Percentiles rank a stretch among this genome's conserved stretches.
phyloP scores from a whole-genome alignment of 92 coral and sea anemone genomes.

The Isaurus tuberculatus region DNA sequence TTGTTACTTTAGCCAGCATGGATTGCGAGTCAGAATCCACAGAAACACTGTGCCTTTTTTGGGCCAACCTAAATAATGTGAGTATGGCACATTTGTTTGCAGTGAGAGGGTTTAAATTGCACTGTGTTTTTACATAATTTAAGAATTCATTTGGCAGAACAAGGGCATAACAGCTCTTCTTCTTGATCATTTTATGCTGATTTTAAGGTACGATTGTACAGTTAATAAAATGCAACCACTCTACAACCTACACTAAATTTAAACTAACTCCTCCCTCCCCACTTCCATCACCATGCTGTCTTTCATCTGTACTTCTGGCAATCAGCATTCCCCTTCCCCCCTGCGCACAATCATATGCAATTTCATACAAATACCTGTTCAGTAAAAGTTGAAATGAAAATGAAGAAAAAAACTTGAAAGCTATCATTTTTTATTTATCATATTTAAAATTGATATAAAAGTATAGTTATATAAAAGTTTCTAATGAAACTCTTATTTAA shows the following conservation, averaged over 20 bases:
- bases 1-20: constrained; percentile 68
- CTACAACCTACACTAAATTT: constrained; percentile 22
- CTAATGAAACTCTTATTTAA: constrained; percentile 23
- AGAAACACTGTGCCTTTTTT: constrained; percentile 70
- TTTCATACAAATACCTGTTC: constrained; percentile 12
- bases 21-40: constrained; percentile 68
- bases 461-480: background rate
- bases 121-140: constrained; percentile 21
- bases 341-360: constrained; percentile 8
- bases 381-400: constrained; percentile 13
- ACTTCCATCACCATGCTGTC: constrained; percentile 4
- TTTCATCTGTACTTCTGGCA: constrained; percentile 11
- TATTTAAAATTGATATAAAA: background rate
- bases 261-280: constrained; percentile 13
- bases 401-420: constrained; percentile 4
- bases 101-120: constrained; percentile 31
- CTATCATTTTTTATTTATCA: constrained; percentile 13
- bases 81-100: constrained; percentile 44
- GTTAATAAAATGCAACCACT: constrained; percentile 16
- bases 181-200: constrained; percentile 25
- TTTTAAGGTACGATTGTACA: constrained; percentile 28
- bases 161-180: constrained; percentile 34
- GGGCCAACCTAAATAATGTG: constrained; percentile 63
- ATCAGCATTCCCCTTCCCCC: constrained; percentile 6
- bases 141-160: constrained; percentile 19